Percentiles rank a stretch among this genome's conserved stretches.
Conservation (phyloP, 2,797 vertebrate genomes). For the Eurystomus glaucurus region DNA sequence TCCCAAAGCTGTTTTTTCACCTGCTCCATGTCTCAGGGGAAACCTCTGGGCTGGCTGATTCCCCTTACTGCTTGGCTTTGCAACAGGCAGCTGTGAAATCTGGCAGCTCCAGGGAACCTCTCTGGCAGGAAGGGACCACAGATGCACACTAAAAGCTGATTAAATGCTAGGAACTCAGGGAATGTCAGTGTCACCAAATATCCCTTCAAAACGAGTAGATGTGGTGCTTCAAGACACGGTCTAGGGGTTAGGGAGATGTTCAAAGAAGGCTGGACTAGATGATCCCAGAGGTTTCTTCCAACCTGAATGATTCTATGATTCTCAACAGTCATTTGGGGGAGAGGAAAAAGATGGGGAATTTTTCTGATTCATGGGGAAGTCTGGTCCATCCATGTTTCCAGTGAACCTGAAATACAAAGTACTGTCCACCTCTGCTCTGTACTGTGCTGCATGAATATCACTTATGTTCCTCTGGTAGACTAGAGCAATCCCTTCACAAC, state of each 20-base stretch:
- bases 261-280: no score
- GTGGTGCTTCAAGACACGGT: no score
- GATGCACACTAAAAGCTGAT: not conserved
- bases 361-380: not conserved
- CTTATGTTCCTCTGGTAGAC: not conserved
- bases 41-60: not conserved
- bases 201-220: not conserved
- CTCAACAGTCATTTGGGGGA: not conserved
- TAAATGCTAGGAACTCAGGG: not conserved
- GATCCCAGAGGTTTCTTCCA: no score
- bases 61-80: not conserved
- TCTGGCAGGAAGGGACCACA: not conserved
- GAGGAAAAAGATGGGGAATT: not conserved
- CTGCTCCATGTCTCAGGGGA: not conserved
- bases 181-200: not conserved
- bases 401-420: not conserved
- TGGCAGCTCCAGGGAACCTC: not conserved
- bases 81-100: constrained; percentile 1
- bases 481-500: not conserved
- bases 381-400: not conserved
- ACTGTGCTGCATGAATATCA: not conserved
- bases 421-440: not conserved
- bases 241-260: no score
- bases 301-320: not conserved
- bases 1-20: not conserved